Base-by-base conservation (phyloP, 2,888 invertebrate genomes). In the Aphelenchoides bicaudatus region DNA sequence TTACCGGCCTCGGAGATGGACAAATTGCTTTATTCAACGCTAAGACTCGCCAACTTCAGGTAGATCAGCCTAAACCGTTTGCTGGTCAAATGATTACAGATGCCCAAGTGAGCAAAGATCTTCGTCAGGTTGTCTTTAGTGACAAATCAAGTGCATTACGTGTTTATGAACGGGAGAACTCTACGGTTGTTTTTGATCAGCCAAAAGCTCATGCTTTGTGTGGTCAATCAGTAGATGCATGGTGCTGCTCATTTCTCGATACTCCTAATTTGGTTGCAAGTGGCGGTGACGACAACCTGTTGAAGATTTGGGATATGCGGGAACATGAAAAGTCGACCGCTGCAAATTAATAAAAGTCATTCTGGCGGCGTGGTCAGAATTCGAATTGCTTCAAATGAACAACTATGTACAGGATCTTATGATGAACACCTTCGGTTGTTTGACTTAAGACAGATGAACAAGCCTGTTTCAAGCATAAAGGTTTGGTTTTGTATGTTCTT, bases 281-380 rank as follows among this genome's bases (percentile, higher is more conserved):
- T 13, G 58, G 58, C 3, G 58, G 50, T 29, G 58, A 58, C 31
- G 58, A 58, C 28, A 47, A 39, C 3, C 39, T 25, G 19, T 28
- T 58, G 53, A 58, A 58, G 53, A 13, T 53, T 2, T 58, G 58
- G 58, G 58, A 58, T 39, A 21, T 58, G 2, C 52, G 58, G 3
- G 10, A 21, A 5, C 3, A 10, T 3, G 51, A 21, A 3, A n/a
- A 43, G 23, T 25, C 6, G 10, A 10, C 39, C 58, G 6, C n/a
- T 19, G 25, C 4, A 13, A 19, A 34, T 13, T 3, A 28, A 25
- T 27, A 31, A 27, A 4, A 23, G 21, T n/a, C 31, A 31, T 38
- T 29, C 25, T n/a, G 53, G 28, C 28, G 53, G 46, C 10, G 46
- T 46, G 8, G 47, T 58, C 2, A 21, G 38, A n/a, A 29, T 30